Evolutionary conservation across 2,888 invertebrate species (phyloP).

Genomic region (Rutpela maculata): DNA sequence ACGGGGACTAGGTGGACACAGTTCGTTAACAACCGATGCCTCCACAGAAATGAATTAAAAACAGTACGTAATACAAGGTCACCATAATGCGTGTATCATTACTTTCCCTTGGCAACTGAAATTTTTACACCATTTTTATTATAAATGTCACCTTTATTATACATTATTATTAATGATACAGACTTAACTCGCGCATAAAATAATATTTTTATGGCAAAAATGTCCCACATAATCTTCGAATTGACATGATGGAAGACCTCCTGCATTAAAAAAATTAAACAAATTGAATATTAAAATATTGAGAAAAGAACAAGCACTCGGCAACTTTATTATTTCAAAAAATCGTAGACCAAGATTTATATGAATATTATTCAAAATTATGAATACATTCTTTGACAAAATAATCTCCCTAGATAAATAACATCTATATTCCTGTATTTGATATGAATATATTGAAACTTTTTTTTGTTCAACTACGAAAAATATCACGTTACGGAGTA

Average conservation of each 20-base stretch:
- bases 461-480: constrained; percentile 17
- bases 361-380: constrained; percentile 24
- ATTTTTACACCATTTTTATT: no score
- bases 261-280: not conserved
- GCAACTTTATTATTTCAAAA: not conserved
- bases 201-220: constrained; percentile 10
- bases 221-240: constrained; percentile 9
- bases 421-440: constrained; percentile 15
- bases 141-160: not conserved
- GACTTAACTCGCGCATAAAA: constrained; percentile 7
- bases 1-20: no score
- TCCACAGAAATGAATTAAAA: no score
- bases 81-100: no score
- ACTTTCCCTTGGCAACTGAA: no score
- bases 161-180: not conserved
- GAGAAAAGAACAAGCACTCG: not conserved
- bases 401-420: constrained; percentile 19
- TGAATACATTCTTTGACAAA: constrained; percentile 5
- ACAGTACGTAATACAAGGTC: no score
- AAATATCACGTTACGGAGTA: constrained; percentile 16
- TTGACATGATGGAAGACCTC: constrained; percentile 3
- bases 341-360: constrained; percentile 4
- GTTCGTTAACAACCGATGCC: no score
- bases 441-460: constrained; percentile 7
- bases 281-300: constrained; percentile 1